Evolutionary conservation across 1,140 invertebrate species (phyloP).

Genomic region (Cydia fagiglandana): DNA sequence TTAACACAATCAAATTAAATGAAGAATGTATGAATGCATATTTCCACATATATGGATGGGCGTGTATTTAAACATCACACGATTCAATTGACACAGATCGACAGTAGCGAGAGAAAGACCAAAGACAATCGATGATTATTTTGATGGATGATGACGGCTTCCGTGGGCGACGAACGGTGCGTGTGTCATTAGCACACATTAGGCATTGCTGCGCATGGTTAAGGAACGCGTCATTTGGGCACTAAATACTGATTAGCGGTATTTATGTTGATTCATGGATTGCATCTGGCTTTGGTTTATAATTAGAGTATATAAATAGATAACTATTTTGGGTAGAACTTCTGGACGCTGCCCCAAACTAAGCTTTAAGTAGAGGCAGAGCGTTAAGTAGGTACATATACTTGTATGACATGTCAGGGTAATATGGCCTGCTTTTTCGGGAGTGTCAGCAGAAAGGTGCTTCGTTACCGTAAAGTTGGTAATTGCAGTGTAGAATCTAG

Average conservation of each 20-base stretch:
- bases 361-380: too few relatives aligned
- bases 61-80: constrained; percentile 35
- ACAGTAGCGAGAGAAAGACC: constrained; percentile 17
- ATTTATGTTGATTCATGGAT: background rate
- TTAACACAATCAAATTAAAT: too few relatives aligned
- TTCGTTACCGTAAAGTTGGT: too few relatives aligned
- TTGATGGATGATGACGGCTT: constrained; percentile 53
- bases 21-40: too few relatives aligned
- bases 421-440: too few relatives aligned
- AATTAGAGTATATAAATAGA: too few relatives aligned
- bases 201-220: background rate
- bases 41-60: background rate
- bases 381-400: too few relatives aligned
- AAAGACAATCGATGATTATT: constrained; percentile 60
- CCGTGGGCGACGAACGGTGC: constrained; percentile 37
- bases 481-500: too few relatives aligned
- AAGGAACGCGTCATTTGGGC: background rate
- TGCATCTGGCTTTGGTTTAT: background rate
- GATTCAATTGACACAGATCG: constrained; percentile 33
- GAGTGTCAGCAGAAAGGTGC: too few relatives aligned
- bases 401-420: too few relatives aligned
- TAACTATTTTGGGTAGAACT: too few relatives aligned
- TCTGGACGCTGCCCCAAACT: too few relatives aligned
- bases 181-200: constrained; percentile 13
- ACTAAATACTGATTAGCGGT: background rate